These are phyloP conservation scores for Drosophila nr. perissopoda DNA, from an alignment of 2,888 invertebrate genomes.

Conservation along the genomic window DNA sequence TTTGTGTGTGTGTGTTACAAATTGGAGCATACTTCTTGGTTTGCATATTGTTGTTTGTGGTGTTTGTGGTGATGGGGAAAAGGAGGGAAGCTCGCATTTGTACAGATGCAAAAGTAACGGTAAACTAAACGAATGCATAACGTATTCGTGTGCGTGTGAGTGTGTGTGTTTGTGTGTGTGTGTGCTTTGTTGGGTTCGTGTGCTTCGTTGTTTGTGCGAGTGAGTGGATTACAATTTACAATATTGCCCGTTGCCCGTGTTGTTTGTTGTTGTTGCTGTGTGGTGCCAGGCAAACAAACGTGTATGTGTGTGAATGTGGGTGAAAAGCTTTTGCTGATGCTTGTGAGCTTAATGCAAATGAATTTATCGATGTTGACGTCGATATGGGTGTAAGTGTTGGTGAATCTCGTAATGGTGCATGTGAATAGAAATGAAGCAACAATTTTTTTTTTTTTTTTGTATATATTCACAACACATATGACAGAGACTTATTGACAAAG, in stretches of 20 bases:
- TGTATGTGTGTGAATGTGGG: neutral
- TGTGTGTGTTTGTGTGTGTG: constrained; percentile 1
- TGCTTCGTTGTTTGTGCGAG: constrained; percentile 1
- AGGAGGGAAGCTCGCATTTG: constrained; percentile 24
- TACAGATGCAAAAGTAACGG: constrained; percentile 27
- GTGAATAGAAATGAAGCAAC: constrained; percentile 38
- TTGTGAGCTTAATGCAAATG: constrained; percentile 14
- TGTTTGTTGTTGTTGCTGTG: constrained; percentile 12
- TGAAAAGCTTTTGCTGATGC: constrained; percentile 13
- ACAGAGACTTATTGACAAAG: constrained; percentile 20
- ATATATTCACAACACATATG: constrained; percentile 45
- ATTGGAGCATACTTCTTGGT: constrained; percentile 31
- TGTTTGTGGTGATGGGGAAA: neutral
- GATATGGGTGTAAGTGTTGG: constrained; percentile 13
- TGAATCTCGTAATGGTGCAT: constrained; percentile 33
- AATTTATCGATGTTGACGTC: constrained; percentile 2
- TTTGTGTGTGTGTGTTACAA: constrained; percentile 11
- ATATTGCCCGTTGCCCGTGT: constrained; percentile 37
- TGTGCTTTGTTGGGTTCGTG: neutral
- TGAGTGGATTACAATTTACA: constrained; percentile 15
- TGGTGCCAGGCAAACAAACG: constrained; percentile 36
- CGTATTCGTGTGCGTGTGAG: constrained; percentile 23
- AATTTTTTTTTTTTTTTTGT: constrained; percentile 13
- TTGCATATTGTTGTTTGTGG: constrained; percentile 5
- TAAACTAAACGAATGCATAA: constrained; percentile 49